These are phyloP conservation scores for Phorcus lineatus DNA, from an alignment of 2,888 invertebrate genomes.

Conservation along the genomic window DNA sequence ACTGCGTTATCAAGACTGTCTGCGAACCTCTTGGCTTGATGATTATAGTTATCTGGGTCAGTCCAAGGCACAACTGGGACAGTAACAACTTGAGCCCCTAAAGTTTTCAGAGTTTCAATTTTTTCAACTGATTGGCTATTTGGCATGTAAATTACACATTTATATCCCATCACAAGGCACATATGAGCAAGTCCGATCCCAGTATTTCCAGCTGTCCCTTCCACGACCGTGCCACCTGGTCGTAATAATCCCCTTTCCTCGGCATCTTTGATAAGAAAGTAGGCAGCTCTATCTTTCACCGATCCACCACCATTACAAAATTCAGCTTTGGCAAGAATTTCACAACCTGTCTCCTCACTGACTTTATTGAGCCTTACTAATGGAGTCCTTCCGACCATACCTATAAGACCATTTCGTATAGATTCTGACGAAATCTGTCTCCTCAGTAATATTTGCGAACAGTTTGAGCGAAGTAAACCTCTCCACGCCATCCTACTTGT, in stretches of 20 bases:
- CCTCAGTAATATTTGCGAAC: not conserved
- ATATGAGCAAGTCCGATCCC: conserved; percentile 76
- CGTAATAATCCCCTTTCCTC: conserved; percentile 65
- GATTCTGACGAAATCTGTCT: conserved; percentile 24
- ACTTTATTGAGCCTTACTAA: conserved; percentile 69
- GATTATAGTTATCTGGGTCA: conserved; percentile 74
- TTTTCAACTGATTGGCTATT: conserved; percentile 75
- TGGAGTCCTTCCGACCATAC: conserved; percentile 73
- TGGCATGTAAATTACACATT: conserved; percentile 75
- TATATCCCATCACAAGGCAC: conserved; percentile 73
- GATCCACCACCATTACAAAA: conserved; percentile 75
- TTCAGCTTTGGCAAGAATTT: conserved; percentile 75
- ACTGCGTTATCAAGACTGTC: conserved; percentile 73
- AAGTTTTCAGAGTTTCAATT: conserved; percentile 68
- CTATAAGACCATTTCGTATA: conserved; percentile 66
- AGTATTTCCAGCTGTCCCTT: conserved; percentile 76
- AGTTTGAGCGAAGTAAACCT: not conserved
- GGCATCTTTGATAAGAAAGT: conserved; percentile 73
- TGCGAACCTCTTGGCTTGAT: conserved; percentile 73
- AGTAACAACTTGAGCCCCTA: conserved; percentile 72
- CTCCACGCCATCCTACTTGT: conserved; percentile 1
- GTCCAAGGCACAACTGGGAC: conserved; percentile 73
- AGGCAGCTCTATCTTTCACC: conserved; percentile 74
- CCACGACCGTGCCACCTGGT: conserved; percentile 74
- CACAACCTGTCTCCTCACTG: conserved; percentile 74